Percentiles rank a stretch among this genome's conserved stretches.
phyloP scores from a whole-genome alignment of 2,797 vertebrate species.

The Pitangus sulphuratus region DNA sequence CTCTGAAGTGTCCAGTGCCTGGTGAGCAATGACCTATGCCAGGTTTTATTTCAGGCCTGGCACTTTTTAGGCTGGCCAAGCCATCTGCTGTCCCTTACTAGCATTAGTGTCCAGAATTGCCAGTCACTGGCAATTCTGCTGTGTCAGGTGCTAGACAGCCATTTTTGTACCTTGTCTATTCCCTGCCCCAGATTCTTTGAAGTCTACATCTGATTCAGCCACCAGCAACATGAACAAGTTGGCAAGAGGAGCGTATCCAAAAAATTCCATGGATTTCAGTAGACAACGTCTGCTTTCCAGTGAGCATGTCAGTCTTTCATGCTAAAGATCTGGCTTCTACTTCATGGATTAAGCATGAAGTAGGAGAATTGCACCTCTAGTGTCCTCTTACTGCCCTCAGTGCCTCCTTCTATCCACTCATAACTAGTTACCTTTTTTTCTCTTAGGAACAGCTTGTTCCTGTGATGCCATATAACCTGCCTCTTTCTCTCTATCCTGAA shows the following conservation, averaged over 20 bases:
- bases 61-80: background rate
- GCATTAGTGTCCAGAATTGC: background rate
- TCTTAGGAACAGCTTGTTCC: background rate
- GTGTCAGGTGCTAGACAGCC: background rate
- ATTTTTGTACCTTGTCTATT: background rate
- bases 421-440: background rate
- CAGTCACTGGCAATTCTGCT: fast-evolving
- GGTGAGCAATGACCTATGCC: background rate
- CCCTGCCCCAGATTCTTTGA: background rate
- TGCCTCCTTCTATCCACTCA: background rate
- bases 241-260: background rate
- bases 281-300: background rate
- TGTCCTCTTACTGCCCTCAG: background rate
- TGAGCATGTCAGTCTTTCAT: background rate
- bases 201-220: background rate
- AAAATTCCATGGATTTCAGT: background rate
- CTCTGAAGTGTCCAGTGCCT: background rate
- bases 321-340: background rate
- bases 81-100: background rate
- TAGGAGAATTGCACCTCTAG: background rate
- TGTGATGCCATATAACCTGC: background rate
- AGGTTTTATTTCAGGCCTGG: background rate
- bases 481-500: background rate
- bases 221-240: background rate
- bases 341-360: background rate